Evolutionary conservation across 2,888 invertebrate species (phyloP).

Genomic region (Odontothrips loti): DNA sequence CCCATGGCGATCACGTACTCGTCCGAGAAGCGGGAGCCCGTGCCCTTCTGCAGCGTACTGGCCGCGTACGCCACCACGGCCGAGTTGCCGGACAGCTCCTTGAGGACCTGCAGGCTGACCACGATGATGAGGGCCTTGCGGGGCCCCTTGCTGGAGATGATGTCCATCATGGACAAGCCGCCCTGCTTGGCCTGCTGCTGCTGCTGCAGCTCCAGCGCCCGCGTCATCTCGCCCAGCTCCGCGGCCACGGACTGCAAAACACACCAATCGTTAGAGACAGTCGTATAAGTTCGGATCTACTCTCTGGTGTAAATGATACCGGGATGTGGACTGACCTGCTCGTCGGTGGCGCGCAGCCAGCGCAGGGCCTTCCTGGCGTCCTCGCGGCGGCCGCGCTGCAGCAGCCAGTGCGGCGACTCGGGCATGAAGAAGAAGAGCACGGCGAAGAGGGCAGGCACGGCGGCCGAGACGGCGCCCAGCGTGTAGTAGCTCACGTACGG

Average conservation of each 20-base stretch:
- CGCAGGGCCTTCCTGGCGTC: conserved; percentile 46
- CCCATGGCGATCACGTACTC: conserved; percentile 35
- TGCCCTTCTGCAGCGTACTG: conserved; percentile 33
- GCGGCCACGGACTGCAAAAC: background rate
- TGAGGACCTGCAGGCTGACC: conserved; percentile 37
- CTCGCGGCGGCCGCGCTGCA: conserved; percentile 52
- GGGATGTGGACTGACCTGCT: conserved; percentile 34
- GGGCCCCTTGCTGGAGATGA: conserved; percentile 41
- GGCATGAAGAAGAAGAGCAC: conserved; percentile 55
- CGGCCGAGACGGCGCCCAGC: conserved; percentile 47
- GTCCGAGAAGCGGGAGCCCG: conserved; percentile 30
- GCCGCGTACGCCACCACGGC: conserved; percentile 38
- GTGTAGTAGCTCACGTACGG: conserved; percentile 44
- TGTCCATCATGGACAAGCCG: conserved; percentile 32
- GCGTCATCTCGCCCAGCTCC: conserved; percentile 36
- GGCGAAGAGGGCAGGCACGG: conserved; percentile 52
- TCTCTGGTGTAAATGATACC: no score
- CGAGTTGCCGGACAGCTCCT: conserved; percentile 35
- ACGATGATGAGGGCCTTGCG: conserved; percentile 40
- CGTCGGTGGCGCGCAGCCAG: conserved; percentile 35
- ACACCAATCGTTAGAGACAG: no score
- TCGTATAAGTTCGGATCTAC: no score
- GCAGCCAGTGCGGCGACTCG: conserved; percentile 58
- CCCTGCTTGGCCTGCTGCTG: background rate
- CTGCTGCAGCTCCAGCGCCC: conserved; percentile 30